Evolutionary conservation across 1,140 invertebrate genomes (phyloP), one percentile per base, ranked within the genome.

Genomic region (Pogonognathellus flavescens): DNA sequence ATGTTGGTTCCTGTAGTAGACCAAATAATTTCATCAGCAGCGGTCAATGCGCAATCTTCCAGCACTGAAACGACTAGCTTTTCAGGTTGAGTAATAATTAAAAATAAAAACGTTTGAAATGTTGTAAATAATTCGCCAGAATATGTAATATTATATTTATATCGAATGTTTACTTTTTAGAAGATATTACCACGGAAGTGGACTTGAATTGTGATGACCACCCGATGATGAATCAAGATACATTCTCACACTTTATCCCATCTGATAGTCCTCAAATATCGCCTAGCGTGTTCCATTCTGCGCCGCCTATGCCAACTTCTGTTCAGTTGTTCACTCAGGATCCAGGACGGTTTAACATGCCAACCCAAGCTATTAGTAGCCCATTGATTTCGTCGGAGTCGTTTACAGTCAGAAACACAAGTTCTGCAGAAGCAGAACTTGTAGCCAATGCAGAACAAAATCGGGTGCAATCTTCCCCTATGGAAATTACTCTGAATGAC

Each of bases 161-260:
- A 1, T 16, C 2, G 41, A 13, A 55, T 13, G 3, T 6, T 70
- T 70, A n/a, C 1, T 16, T 25, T 41, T 20, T 3, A 25, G 16
- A 57, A 66, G 84, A 81, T 41, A 82, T 72, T 0, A 87, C 72
- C 5, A 20, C 84, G 1, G 87, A 87, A 20, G 86, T 87, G 82
- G 85, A 87, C 59, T 70, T 87, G 25, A 66, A 85, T 25, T 57
- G 49, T 85, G 84, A 87, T 49, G 86, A 85, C 0, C 31, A 85
- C 0, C 31, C 14, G 0, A 11, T 6, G 16, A 8, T 6, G 7
- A 49, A 11, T 49, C 70, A 25, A 41, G 31, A 41, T 0, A 7
- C 1, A 5, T 76, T 76, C 10, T 76, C 70, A 1, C 41, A 76
- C 8, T 76, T 76, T 18, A 11, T 49, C n/a, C 70, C 70, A 8